These are phyloP conservation scores for Aramus guarauna DNA, from an alignment of 2,113 vertebrate genomes.

Conservation along the genomic window DNA sequence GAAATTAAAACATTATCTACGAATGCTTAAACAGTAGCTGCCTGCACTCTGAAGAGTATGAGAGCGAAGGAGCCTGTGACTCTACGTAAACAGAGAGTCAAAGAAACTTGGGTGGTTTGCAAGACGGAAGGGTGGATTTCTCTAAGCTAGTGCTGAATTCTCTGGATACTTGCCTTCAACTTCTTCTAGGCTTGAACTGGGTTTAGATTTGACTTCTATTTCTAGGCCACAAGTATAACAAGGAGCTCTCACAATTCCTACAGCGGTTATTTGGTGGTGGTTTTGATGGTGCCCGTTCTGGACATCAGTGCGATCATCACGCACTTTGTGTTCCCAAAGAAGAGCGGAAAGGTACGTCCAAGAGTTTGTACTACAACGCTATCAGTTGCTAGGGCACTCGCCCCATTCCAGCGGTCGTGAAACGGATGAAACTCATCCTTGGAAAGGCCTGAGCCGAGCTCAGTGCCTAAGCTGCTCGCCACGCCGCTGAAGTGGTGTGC, in stretches of 20 bases:
- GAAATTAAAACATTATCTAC: not conserved
- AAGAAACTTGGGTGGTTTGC: not conserved
- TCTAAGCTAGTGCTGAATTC: not conserved
- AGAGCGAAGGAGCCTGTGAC: not conserved
- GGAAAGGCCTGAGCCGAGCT: not conserved
- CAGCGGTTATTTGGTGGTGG: not conserved
- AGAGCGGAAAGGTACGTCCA: not conserved
- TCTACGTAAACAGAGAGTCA: not conserved
- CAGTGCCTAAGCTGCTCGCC: not conserved
- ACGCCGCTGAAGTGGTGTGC: accelerated
- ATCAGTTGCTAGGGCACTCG: not conserved
- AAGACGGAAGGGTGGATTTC: not conserved
- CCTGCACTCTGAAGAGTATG: not conserved
- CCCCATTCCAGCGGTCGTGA: accelerated
- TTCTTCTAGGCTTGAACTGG: not conserved
- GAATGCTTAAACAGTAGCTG: not conserved
- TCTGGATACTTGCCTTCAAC: not conserved
- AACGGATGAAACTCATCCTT: not conserved
- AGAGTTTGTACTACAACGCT: not conserved
- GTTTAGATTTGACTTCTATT: not conserved
- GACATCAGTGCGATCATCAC: not conserved
- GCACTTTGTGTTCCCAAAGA: not conserved
- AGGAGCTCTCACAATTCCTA: not conserved
- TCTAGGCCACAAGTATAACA: not conserved
- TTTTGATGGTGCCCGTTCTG: not conserved